These are phyloP conservation scores for Zele albiditarsus DNA, from an alignment of 2,888 invertebrate species.

Conservation along the genomic window DNA sequence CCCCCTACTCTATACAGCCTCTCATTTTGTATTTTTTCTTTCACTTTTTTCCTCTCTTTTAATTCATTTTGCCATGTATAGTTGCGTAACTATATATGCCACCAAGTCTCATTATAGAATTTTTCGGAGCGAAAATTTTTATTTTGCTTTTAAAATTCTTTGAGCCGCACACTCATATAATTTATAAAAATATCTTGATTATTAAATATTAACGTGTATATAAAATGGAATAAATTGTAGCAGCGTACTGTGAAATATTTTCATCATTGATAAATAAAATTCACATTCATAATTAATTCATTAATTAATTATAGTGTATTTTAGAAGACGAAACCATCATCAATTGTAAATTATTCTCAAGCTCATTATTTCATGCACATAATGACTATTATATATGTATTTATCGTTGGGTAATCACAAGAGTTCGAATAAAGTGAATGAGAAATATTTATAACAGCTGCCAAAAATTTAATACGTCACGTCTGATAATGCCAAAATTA, in stretches of 20 bases:
- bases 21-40: not conserved
- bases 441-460: not conserved
- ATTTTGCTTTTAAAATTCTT: not conserved
- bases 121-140: constrained; percentile 30
- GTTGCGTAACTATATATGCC: constrained; percentile 9
- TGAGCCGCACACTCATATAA: not conserved
- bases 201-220: not conserved
- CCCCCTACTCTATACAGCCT: not conserved
- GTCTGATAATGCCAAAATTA: not conserved
- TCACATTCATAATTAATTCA: too few species aligned
- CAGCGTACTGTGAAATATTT: not conserved
- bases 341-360: not conserved
- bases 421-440: not conserved
- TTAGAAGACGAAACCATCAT: too few species aligned
- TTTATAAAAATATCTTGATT: not conserved
- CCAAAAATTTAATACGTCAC: not conserved
- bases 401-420: not conserved
- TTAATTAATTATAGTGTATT: too few species aligned
- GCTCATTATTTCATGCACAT: not conserved
- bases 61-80: constrained; percentile 13
- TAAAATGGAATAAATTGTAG: not conserved
- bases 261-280: not conserved
- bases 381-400: not conserved
- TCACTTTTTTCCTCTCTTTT: not conserved
- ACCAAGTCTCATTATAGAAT: constrained; percentile 28